These are phyloP conservation scores for Xenentodon cancila DNA, from an alignment of 2,797 vertebrate species.

Conservation along the genomic window DNA sequence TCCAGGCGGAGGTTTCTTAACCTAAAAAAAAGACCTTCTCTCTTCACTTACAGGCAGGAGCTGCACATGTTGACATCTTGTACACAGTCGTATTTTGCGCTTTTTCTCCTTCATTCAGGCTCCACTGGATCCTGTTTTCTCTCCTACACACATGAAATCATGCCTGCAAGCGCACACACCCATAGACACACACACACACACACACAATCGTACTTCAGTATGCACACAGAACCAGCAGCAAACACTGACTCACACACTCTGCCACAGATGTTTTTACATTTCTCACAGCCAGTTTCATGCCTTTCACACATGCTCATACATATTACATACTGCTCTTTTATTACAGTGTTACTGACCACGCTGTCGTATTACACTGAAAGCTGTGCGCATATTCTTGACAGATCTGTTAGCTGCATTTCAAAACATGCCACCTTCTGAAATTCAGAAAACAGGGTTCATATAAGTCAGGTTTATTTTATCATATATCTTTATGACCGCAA, in stretches of 20 bases:
- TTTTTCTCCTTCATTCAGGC: conserved; percentile 27
- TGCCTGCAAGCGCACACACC: conserved; percentile 11
- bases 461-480: background rate
- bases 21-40: background rate
- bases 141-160: conserved; percentile 34
- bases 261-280: conserved; percentile 59
- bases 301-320: conserved; percentile 53
- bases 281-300: conserved; percentile 30
- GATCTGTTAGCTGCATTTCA: conserved; percentile 11
- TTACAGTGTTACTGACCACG: conserved; percentile 45
- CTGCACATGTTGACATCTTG: conserved; percentile 21
- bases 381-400: conserved; percentile 15
- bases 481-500: conserved; percentile 2
- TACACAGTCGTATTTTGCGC: conserved; percentile 26
- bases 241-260: conserved; percentile 57
- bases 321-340: conserved; percentile 61
- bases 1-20: conserved; percentile 29
- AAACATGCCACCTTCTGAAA: conserved; percentile 9
- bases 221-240: conserved; percentile 37
- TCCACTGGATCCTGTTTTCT: conserved; percentile 19
- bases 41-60: background rate
- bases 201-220: conserved; percentile 28
- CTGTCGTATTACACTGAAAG: conserved; percentile 26
- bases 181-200: conserved; percentile 5
- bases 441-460: background rate